Percentiles rank a stretch among this genome's conserved stretches.
Evolutionary conservation across 2,797 vertebrate genomes (phyloP).

Genomic region (Macropodus opercularis): DNA sequence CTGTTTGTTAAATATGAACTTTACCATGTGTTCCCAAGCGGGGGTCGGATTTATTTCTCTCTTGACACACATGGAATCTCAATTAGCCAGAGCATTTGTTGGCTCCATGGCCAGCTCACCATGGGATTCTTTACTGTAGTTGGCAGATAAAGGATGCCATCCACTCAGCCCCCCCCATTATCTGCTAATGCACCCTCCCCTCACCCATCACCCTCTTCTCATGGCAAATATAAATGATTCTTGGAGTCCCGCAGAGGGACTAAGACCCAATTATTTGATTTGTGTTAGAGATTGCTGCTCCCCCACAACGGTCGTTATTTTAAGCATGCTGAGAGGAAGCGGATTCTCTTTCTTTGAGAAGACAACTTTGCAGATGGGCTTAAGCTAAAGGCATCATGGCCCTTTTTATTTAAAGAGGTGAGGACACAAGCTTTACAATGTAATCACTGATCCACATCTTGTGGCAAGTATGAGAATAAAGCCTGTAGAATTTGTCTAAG

Average conservation of each 20-base stretch:
- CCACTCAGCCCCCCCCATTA: constrained; percentile 28
- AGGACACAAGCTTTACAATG: constrained; percentile 11
- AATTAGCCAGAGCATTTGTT: constrained; percentile 68
- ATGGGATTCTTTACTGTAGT: constrained; percentile 69
- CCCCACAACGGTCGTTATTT: constrained; percentile 55
- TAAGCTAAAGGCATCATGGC: constrained; percentile 2
- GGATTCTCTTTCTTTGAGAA: constrained; percentile 62
- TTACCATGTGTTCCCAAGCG: constrained; percentile 57
- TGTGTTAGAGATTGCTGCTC: constrained; percentile 68
- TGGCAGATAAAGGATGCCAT: constrained; percentile 61
- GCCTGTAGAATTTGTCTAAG: neutral
- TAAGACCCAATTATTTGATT: constrained; percentile 74
- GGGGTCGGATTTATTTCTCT: constrained; percentile 63
- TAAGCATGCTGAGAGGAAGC: constrained; percentile 64
- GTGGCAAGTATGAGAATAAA: neutral
- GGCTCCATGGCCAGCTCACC: constrained; percentile 51
- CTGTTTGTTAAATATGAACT: constrained; percentile 41
- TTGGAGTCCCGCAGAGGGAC: constrained; percentile 57
- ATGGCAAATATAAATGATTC: constrained; percentile 58
- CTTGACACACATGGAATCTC: constrained; percentile 57
- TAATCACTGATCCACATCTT: constrained; percentile 8
- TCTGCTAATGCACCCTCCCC: constrained; percentile 9
- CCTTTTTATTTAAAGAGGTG: constrained; percentile 15
- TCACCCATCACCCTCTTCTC: constrained; percentile 18
- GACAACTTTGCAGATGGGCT: constrained; percentile 23